phyloP scores from a whole-genome alignment of 1,140 invertebrate species.

The Procambarus clarkii region DNA sequence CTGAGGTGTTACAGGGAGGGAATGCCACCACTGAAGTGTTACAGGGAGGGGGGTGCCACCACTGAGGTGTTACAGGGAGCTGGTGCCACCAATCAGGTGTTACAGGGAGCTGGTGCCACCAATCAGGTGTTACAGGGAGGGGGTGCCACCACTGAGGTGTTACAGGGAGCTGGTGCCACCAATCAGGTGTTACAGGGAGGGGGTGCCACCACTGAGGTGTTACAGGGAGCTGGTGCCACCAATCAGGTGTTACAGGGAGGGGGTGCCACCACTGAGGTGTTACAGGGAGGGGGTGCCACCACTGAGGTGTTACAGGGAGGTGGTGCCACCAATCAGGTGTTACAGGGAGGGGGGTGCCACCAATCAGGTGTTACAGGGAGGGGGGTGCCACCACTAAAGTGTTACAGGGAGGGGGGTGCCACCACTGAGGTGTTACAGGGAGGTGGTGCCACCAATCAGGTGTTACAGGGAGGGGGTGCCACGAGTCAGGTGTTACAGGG shows the following conservation, averaged over 20 bases:
- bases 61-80: background rate
- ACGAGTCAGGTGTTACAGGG: background rate
- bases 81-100: background rate
- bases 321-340: background rate
- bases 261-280: background rate
- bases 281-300: background rate
- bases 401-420: background rate
- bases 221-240: too few relatives aligned
- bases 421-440: too few relatives aligned
- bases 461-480: background rate
- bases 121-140: too few relatives aligned
- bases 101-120: background rate
- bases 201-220: too few relatives aligned
- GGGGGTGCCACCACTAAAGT: background rate
- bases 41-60: too few relatives aligned
- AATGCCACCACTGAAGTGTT: background rate
- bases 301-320: too few relatives aligned
- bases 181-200: too few relatives aligned
- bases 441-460: background rate
- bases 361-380: too few relatives aligned
- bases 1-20: too few relatives aligned
- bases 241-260: background rate
- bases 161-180: background rate
- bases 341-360: background rate
- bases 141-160: background rate